These are phyloP conservation scores for Ceraclea dissimilis DNA, from an alignment of 2,888 invertebrate genomes.

Conservation along the genomic window DNA sequence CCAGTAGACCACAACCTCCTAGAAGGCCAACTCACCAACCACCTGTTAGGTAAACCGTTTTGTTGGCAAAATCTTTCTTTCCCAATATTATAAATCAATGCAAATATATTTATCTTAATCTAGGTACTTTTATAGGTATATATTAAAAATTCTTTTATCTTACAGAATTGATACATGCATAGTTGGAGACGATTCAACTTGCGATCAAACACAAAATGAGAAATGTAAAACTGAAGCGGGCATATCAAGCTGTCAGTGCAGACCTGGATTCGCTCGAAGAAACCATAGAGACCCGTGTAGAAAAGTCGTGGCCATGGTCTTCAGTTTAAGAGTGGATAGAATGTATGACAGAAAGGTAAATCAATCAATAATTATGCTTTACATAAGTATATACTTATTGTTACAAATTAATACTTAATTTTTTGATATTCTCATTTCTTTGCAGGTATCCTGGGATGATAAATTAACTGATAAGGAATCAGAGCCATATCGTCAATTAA, in stretches of 20 bases:
- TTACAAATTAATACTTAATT: too few species aligned
- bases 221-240: conserved; percentile 75
- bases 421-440: too few species aligned
- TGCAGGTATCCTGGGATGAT: conserved; percentile 65
- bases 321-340: conserved; percentile 75
- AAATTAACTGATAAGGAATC: conserved; percentile 69
- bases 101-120: too few species aligned
- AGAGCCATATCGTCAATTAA: conserved; percentile 73
- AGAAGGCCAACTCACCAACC: conserved; percentile 55
- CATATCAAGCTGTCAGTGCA: conserved; percentile 82
- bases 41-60: conserved; percentile 52
- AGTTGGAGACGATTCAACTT: conserved; percentile 86
- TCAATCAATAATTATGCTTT: background rate
- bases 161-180: conserved; percentile 85
- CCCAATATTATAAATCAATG: conserved; percentile 1
- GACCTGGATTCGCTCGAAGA: conserved; percentile 67
- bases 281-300: conserved; percentile 71
- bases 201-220: conserved; percentile 81
- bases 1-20: conserved; percentile 30
- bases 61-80: background rate
- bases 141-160: conserved; percentile 16
- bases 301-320: conserved; percentile 67
- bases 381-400: too few species aligned
- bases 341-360: conserved; percentile 65
- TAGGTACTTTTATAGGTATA: too few species aligned